phyloP scores from a whole-genome alignment of 2,797 vertebrate species.

The Centroberyx gerrardi region DNA sequence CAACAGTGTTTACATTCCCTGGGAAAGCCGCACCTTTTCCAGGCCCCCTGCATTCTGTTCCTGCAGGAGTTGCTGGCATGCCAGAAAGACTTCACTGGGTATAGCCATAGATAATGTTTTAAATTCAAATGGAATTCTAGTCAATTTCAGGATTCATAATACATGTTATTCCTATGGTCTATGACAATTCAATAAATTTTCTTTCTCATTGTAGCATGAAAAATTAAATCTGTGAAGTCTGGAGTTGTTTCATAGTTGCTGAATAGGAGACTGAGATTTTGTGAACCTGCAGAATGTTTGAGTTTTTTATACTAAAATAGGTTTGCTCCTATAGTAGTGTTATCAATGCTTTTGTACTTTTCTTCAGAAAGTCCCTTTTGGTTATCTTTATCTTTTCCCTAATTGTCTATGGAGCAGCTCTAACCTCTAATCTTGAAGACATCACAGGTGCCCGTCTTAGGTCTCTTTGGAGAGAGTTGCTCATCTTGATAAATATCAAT shows the following conservation, averaged over 20 bases:
- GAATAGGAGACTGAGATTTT: too few relatives aligned
- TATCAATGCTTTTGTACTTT: too few relatives aligned
- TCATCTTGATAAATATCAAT: background rate
- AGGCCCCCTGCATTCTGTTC: conserved; percentile 93
- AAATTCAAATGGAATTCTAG: background rate
- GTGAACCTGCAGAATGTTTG: too few relatives aligned
- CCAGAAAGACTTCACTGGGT: conserved; percentile 98
- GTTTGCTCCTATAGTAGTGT: too few relatives aligned
- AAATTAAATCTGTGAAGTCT: too few relatives aligned
- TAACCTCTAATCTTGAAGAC: background rate
- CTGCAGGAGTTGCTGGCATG: conserved; percentile 95
- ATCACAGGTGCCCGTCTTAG: background rate
- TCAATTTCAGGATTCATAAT: background rate
- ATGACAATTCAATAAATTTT: background rate
- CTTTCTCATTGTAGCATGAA: background rate
- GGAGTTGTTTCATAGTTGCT: too few relatives aligned
- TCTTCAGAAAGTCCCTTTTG: too few relatives aligned
- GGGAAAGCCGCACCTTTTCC: conserved; percentile 95
- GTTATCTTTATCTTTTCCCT: too few relatives aligned
- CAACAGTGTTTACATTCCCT: conserved; percentile 90
- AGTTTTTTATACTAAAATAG: too few relatives aligned
- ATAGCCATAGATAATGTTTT: conserved; percentile 27
- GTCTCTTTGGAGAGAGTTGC: background rate
- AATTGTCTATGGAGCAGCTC: background rate
- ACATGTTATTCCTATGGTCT: background rate